Evolutionary conservation across 1,140 invertebrate genomes (phyloP).

Genomic region (Pseudomyrmex cubaensis): DNA sequence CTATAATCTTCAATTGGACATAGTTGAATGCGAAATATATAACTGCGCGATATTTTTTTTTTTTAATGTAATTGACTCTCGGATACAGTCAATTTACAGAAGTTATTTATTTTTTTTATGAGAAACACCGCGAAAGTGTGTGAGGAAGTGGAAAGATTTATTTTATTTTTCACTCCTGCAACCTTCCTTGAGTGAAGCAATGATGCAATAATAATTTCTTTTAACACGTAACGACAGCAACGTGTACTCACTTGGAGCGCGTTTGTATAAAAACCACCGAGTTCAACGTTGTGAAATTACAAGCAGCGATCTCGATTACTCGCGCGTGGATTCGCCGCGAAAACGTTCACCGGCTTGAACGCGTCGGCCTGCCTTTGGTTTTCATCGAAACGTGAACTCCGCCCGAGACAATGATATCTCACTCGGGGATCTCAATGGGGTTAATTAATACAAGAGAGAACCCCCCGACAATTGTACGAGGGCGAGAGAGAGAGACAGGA

Average conservation of each 20-base stretch:
- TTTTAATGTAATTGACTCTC: background rate
- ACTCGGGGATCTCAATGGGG: slow-evolving; percentile 79
- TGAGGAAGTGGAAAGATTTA: background rate
- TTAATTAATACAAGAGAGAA: slow-evolving; percentile 81
- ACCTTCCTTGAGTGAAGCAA: too few species aligned
- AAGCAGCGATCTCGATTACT: slow-evolving; percentile 45
- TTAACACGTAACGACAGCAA: slow-evolving; percentile 2
- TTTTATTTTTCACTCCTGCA: background rate
- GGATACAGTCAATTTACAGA: background rate
- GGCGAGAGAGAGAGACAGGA: slow-evolving; percentile 39
- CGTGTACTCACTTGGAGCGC: background rate
- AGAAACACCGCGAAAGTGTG: background rate
- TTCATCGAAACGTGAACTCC: slow-evolving; percentile 68
- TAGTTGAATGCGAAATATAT: background rate
- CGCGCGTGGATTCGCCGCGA: slow-evolving; percentile 1
- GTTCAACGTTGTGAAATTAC: slow-evolving; percentile 21
- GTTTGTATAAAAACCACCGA: slow-evolving; percentile 4
- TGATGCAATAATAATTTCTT: slow-evolving; percentile 6
- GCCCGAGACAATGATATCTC: slow-evolving; percentile 82
- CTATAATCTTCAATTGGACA: slow-evolving; percentile 19
- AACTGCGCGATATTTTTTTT: background rate
- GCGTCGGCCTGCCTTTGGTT: slow-evolving; percentile 47
- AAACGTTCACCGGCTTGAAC: slow-evolving; percentile 56
- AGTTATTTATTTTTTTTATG: background rate
- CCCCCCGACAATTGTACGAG: slow-evolving; percentile 52